These are phyloP conservation scores for Naja naja DNA, from an alignment of 2,113 vertebrate species.

Conservation along the genomic window DNA sequence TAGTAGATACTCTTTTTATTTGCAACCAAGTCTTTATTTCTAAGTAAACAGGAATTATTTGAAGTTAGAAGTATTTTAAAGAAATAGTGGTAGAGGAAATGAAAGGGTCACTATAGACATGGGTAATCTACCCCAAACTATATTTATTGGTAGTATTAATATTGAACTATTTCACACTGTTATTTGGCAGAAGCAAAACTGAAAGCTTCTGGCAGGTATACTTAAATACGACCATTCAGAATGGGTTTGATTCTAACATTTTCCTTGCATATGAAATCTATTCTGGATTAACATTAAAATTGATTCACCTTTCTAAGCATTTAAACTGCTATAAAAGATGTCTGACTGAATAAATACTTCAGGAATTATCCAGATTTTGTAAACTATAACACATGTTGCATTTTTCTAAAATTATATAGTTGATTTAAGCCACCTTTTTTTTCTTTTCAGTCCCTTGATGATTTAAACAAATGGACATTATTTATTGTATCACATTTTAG, in stretches of 20 bases:
- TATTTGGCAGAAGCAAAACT: background rate
- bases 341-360: background rate
- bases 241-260: background rate
- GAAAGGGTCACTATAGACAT: background rate
- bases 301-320: background rate
- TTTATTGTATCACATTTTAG: conserved; percentile 71
- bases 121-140: background rate
- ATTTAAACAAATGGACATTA: conserved; percentile 85
- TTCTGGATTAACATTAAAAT: background rate
- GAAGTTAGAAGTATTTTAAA: background rate
- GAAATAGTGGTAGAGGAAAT: background rate
- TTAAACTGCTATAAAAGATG: background rate
- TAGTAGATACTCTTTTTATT: background rate
- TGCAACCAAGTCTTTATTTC: background rate
- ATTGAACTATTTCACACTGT: background rate
- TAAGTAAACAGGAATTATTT: background rate
- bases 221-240: background rate
- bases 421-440: conserved; percentile 11
- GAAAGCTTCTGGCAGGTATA: background rate
- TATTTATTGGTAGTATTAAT: background rate
- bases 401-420: background rate
- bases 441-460: conserved; percentile 78
- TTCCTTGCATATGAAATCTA: background rate
- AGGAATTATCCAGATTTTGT: background rate
- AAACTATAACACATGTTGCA: background rate